These are phyloP conservation scores for Micoletzkya japonica DNA, from an alignment of 2,888 invertebrate species.

Conservation along the genomic window DNA sequence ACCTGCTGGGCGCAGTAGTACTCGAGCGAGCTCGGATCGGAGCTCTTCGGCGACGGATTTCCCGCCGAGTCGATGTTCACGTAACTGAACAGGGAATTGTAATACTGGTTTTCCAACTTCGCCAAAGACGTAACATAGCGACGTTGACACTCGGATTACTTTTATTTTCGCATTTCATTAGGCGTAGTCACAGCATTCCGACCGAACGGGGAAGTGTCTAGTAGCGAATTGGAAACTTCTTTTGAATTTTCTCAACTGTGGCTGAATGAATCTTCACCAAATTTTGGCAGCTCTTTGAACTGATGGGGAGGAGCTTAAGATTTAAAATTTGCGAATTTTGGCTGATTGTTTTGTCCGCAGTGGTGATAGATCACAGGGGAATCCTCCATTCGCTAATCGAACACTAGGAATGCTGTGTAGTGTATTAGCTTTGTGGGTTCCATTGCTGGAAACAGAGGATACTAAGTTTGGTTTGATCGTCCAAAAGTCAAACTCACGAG, in stretches of 20 bases:
- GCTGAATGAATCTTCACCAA: no score
- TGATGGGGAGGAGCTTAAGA: no score
- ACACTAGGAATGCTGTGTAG: no score
- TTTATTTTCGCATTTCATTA: not conserved
- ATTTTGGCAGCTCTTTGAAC: no score
- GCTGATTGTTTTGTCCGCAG: no score
- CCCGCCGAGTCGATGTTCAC: slow-evolving; percentile 11
- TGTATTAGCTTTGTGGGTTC: not conserved
- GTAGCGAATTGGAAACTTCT: no score
- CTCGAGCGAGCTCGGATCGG: slow-evolving; percentile 9
- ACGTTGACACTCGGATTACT: not conserved
- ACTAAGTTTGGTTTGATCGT: not conserved
- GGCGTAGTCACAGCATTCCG: not conserved
- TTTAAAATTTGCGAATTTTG: no score
- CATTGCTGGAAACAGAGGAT: not conserved
- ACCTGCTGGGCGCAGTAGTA: slow-evolving; percentile 18
- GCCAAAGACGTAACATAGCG: not conserved
- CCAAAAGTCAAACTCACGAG: not conserved
- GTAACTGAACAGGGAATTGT: slow-evolving; percentile 23
- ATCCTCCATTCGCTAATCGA: no score
- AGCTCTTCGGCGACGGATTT: not conserved
- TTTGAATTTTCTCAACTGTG: no score
- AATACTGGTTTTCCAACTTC: no score
- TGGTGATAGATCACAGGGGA: no score
- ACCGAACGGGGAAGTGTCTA: no score